Conservation (phyloP, 2,113 vertebrate species). For the Aramus guarauna region DNA sequence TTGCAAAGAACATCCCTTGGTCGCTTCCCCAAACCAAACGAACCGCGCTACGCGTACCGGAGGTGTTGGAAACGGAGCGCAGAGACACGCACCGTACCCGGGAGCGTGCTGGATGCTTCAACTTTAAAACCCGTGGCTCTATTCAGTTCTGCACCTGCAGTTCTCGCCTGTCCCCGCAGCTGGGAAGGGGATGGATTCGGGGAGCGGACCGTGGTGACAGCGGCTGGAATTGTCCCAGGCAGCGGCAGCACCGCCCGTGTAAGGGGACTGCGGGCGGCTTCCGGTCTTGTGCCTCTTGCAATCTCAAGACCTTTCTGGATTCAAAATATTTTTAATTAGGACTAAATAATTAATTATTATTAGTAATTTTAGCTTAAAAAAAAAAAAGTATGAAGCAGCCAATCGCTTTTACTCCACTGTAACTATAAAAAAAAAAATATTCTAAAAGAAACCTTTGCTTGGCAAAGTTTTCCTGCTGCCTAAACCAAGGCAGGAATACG, state of each 20-base stretch:
- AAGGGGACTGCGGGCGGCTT: not conserved
- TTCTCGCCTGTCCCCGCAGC: rapidly evolving
- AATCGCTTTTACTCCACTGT: not conserved
- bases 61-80: not conserved
- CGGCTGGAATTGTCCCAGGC: not conserved
- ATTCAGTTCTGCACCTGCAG: not conserved
- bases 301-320: not conserved
- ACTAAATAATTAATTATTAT: not conserved
- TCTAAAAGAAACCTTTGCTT: not conserved
- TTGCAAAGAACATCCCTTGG: not conserved
- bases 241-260: rapidly evolving
- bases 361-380: not conserved
- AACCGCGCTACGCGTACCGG: rapidly evolving
- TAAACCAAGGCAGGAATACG: not conserved
- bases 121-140: not conserved
- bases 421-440: not conserved
- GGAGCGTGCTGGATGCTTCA: not conserved
- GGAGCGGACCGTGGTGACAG: not conserved
- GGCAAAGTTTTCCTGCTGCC: not conserved
- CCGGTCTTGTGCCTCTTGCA: not conserved
- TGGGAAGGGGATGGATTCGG: not conserved
- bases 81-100: not conserved
- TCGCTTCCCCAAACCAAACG: not conserved
- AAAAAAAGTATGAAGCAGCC: not conserved
- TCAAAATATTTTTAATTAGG: not conserved